Base-by-base conservation (phyloP, 2,888 invertebrate species). In the Archips crataeganus region DNA sequence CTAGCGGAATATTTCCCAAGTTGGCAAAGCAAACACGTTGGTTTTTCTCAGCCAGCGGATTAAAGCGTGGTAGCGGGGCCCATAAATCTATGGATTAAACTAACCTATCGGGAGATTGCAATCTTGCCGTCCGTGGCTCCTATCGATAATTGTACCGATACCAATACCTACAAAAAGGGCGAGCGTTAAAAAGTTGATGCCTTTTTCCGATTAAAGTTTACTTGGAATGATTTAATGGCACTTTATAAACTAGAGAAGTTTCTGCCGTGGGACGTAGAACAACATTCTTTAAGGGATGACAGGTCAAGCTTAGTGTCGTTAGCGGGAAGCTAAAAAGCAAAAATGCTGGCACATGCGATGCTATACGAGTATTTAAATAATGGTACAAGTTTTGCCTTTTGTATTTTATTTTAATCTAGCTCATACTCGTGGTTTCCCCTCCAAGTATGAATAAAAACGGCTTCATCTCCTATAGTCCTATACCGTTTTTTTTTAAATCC, bases 31-130 rank as follows among this genome's bases (percentile, higher is more conserved):
- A 49, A 75, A 70, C 75, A 64, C 75, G 77, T 83, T 82, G 79
- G 82, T 87, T 91, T 91, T 91, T 89, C 87, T 83, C 82, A 82
- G 78, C 75, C 82, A 86, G 85, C 82, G 85, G 87, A 91, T 89
- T 91, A 90, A 91, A 90, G 85, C 84, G 84, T 86, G 85, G 89
- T 85, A 87, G 90, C 87, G 77, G 78, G 80, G 81, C 83, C 91
- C 85, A 92, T 93, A 92, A 93, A 92, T 92, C 90, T 88, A 82
- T 85, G 88, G 91, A 91, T 91, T 91, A 88, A 91, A 89, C 91
- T 85, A 88, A 91, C 92, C 89, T 86, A 91, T 91, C 90, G 85
- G 75, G 82, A 90, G 92, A 93, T 92, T 88, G 89, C 89, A 84
- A 93, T 93, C 93, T 88, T 81, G 77, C 81, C 87, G 86, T 86